Percentiles rank a stretch among this genome's conserved stretches.
phyloP scores from a whole-genome alignment of 2,113 vertebrate species.

The Motacilla tschutschensis region DNA sequence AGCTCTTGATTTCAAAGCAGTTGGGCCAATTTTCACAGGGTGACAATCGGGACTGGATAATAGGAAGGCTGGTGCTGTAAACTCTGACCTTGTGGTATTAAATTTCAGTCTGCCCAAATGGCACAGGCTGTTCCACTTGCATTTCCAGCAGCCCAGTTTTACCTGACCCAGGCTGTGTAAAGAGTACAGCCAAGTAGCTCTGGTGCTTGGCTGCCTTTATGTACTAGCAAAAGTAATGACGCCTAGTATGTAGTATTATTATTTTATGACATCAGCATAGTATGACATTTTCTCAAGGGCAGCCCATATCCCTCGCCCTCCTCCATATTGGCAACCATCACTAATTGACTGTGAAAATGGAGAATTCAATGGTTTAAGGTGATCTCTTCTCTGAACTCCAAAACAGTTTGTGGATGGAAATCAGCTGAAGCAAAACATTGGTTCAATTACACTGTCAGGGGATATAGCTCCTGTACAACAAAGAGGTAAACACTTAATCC shows the following conservation, averaged over 20 bases:
- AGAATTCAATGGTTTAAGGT: conserved; percentile 63
- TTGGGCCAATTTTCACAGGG: conserved; percentile 7
- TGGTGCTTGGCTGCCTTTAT: conserved; percentile 61
- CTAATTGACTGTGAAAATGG: conserved; percentile 71
- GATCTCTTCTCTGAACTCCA: conserved; percentile 62
- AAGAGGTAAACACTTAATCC: conserved; percentile 34
- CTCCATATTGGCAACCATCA: conserved; percentile 61
- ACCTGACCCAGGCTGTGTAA: conserved; percentile 21
- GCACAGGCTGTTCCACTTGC: conserved; percentile 3
- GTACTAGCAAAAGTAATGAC: conserved; percentile 53
- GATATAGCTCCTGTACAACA: conserved; percentile 9
- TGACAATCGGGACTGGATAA: not conserved
- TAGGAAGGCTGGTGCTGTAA: not conserved
- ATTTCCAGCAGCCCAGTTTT: not conserved
- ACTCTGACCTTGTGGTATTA: not conserved
- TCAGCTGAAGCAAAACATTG: conserved; percentile 55
- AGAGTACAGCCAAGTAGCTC: conserved; percentile 13
- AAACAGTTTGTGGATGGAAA: conserved; percentile 61
- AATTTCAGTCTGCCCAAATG: conserved; percentile 22
- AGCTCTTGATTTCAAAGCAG: not conserved
- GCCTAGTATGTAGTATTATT: conserved; percentile 46
- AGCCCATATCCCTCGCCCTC: conserved; percentile 54
- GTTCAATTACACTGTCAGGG: conserved; percentile 29
- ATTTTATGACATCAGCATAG: conserved; percentile 60
- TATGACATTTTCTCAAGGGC: conserved; percentile 71